These are phyloP conservation scores for Sycobia sp. DNA, from an alignment of 1,140 invertebrate species.

Conservation along the genomic window DNA sequence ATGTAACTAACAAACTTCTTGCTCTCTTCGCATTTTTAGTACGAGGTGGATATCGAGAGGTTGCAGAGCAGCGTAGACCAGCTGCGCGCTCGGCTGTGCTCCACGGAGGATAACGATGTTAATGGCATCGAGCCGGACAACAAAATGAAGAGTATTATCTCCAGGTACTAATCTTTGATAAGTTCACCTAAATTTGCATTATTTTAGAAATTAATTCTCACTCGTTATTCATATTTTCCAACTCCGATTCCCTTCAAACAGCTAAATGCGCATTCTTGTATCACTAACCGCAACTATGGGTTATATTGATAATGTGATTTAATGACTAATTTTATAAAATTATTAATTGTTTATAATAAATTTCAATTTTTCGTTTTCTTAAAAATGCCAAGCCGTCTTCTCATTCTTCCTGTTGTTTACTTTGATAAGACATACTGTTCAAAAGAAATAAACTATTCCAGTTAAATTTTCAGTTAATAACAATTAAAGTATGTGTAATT, in stretches of 20 bases:
- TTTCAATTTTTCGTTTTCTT: no score
- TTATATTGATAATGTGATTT: no score
- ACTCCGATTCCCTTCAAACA: not conserved
- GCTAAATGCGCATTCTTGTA: not conserved
- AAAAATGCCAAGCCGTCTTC: no score
- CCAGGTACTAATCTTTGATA: conserved; percentile 64
- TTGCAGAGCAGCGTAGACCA: conserved; percentile 77
- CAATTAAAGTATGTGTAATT: no score
- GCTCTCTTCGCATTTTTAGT: conserved; percentile 59
- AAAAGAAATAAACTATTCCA: no score
- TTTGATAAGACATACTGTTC: no score
- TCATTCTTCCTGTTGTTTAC: no score
- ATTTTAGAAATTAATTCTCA: not conserved
- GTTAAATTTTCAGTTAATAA: no score
- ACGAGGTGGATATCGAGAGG: conserved; percentile 79
- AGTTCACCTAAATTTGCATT: not conserved
- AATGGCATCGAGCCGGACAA: conserved; percentile 66
- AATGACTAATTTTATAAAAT: no score
- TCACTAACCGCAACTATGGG: no score
- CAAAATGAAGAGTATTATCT: conserved; percentile 81
- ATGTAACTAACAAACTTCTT: conserved; percentile 55
- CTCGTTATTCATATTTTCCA: not conserved
- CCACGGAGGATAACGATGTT: conserved; percentile 62
- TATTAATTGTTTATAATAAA: no score
- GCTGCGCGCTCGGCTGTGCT: conserved; percentile 63